These are phyloP conservation scores for Drosophila kanapiae DNA, from an alignment of 1,140 invertebrate genomes.

Conservation along the genomic window DNA sequence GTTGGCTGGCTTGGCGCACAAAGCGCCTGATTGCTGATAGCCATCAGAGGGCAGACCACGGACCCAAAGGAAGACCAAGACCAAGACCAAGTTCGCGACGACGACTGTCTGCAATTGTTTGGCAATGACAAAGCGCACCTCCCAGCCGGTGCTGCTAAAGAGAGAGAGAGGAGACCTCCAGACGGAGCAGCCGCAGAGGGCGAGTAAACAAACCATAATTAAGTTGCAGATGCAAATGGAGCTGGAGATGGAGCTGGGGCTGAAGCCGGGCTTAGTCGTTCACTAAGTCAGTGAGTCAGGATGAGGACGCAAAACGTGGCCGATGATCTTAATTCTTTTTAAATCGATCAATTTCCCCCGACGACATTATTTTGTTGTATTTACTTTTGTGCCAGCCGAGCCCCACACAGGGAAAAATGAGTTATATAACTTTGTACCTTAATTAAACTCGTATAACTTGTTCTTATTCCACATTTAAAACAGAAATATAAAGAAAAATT, in stretches of 20 bases:
- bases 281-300: slow-evolving; percentile 83
- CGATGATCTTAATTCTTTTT: slow-evolving; percentile 84
- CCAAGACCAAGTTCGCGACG: slow-evolving; percentile 52
- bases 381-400: slow-evolving; percentile 25
- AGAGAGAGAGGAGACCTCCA: slow-evolving; percentile 16
- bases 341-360: slow-evolving; percentile 82
- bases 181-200: slow-evolving; percentile 12
- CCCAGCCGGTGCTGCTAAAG: slow-evolving; percentile 55
- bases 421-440: too few relatives aligned
- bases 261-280: slow-evolving; percentile 62
- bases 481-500: neutral
- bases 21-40: slow-evolving; percentile 83
- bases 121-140: slow-evolving; percentile 83
- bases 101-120: slow-evolving; percentile 71
- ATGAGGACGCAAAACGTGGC: slow-evolving; percentile 50
- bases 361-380: slow-evolving; percentile 72
- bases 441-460: too few relatives aligned
- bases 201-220: slow-evolving; percentile 83
- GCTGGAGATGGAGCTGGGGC: slow-evolving; percentile 4
- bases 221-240: slow-evolving; percentile 65
- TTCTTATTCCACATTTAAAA: too few relatives aligned
- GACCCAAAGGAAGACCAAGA: slow-evolving; percentile 20
- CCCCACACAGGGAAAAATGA: slow-evolving; percentile 10
- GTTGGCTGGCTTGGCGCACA: slow-evolving; percentile 66
- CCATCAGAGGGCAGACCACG: slow-evolving; percentile 61